phyloP scores from a whole-genome alignment of 2,888 invertebrate species.

The Nemapogon koenigi region DNA sequence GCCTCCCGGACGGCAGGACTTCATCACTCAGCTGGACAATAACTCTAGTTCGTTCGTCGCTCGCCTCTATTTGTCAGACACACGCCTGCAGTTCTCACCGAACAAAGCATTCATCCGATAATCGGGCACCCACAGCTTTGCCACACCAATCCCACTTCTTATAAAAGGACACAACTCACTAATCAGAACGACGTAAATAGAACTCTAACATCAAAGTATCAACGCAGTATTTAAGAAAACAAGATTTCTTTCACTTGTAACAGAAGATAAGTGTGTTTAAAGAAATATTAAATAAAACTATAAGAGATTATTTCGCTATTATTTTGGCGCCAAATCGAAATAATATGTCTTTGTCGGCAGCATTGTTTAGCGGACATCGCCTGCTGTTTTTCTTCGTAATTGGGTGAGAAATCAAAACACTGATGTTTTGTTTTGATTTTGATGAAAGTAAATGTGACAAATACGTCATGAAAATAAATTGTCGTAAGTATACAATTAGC shows the following conservation, averaged over 20 bases:
- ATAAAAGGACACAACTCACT: not conserved
- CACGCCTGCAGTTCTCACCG: conserved; percentile 26
- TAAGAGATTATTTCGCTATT: conserved; percentile 19
- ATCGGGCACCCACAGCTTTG: conserved; percentile 29
- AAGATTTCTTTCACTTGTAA: not conserved
- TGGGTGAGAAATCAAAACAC: conserved; percentile 49
- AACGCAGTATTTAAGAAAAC: not conserved
- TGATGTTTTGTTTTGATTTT: no score
- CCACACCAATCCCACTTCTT: conserved; percentile 2
- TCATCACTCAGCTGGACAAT: conserved; percentile 12
- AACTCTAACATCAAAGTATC: not conserved
- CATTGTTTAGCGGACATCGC: conserved; percentile 35
- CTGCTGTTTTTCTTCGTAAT: conserved; percentile 56
- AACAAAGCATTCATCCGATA: conserved; percentile 17
- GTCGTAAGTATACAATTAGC: no score
- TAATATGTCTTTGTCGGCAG: conserved; percentile 43
- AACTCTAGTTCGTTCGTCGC: conserved; percentile 19
- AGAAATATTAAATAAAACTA: conserved; percentile 12
- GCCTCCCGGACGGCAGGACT: conserved; percentile 3
- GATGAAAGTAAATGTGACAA: not conserved
- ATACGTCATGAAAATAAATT: not conserved
- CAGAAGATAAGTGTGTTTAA: not conserved
- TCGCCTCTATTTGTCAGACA: conserved; percentile 23
- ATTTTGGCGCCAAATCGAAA: conserved; percentile 35
- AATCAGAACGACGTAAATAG: not conserved